phyloP scores from a whole-genome alignment of 1,140 invertebrate species.

The Microplitis mediator region DNA sequence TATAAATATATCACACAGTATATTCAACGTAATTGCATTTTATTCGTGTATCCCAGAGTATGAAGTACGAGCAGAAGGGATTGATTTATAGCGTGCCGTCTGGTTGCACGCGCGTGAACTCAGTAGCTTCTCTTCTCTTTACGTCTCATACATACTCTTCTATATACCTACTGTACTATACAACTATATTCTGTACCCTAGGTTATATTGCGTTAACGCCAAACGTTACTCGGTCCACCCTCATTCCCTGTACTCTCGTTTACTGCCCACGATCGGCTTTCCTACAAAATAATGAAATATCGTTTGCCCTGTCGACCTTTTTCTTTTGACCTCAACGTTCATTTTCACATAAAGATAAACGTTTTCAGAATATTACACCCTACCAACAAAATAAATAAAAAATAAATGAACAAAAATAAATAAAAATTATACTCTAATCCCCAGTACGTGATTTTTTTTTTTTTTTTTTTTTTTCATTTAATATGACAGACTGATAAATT shows the following conservation, averaged over 20 bases:
- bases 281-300: conserved; percentile 37
- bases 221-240: not conserved
- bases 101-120: conserved; percentile 27
- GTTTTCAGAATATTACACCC: conserved; percentile 3
- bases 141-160: not conserved
- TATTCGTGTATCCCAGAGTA: conserved; percentile 30
- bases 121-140: not conserved
- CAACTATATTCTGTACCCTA: not conserved
- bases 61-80: conserved; percentile 29
- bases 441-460: no score
- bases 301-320: conserved; percentile 11
- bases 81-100: conserved; percentile 35
- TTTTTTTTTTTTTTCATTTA: no score
- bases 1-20: not conserved
- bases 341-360: conserved; percentile 17
- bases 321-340: conserved; percentile 10
- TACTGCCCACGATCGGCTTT: conserved; percentile 28
- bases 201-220: conserved; percentile 31
- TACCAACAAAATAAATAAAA: not conserved
- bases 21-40: conserved; percentile 35
- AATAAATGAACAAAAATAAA: not conserved
- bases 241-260: not conserved
- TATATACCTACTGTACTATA: not conserved
- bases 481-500: no score
- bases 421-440: not conserved